These are phyloP conservation scores for Troilus luridus DNA, from an alignment of 2,888 invertebrate genomes.

Conservation along the genomic window DNA sequence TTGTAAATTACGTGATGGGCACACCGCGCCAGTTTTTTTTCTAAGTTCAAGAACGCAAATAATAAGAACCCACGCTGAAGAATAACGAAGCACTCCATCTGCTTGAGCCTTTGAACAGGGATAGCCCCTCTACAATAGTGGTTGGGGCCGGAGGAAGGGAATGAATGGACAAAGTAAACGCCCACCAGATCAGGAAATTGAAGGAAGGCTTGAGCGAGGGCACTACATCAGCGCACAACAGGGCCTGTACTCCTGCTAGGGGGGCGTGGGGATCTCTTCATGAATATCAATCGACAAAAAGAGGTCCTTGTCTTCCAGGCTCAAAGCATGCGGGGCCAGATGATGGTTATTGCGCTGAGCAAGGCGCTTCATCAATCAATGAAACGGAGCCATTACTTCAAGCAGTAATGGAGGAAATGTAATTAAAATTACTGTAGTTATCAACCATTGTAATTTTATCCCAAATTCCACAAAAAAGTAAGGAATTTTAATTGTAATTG, in stretches of 20 bases:
- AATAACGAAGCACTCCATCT: neutral
- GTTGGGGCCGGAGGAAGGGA: neutral
- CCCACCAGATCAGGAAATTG: conserved; percentile 39
- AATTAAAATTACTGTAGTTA: no score
- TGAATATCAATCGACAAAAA: neutral
- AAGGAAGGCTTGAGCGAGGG: neutral
- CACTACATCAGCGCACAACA: conserved; percentile 3
- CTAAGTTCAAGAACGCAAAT: neutral
- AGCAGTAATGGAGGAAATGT: neutral
- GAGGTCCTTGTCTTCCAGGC: neutral
- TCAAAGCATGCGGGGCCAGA: neutral
- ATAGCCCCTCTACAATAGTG: neutral
- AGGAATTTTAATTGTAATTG: no score
- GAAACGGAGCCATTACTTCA: neutral
- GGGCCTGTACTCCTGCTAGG: neutral
- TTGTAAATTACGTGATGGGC: no score
- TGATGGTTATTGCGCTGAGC: neutral
- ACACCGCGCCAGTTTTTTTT: neutral
- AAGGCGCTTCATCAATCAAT: neutral
- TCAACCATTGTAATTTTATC: no score
- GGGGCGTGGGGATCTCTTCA: neutral
- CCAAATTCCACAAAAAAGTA: no score
- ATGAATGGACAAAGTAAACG: conserved; percentile 42
- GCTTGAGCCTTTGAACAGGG: neutral
- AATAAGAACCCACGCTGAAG: neutral